These are phyloP conservation scores for Forbesichthys papilliferus DNA, from an alignment of 2,113 vertebrate species.

Conservation along the genomic window DNA sequence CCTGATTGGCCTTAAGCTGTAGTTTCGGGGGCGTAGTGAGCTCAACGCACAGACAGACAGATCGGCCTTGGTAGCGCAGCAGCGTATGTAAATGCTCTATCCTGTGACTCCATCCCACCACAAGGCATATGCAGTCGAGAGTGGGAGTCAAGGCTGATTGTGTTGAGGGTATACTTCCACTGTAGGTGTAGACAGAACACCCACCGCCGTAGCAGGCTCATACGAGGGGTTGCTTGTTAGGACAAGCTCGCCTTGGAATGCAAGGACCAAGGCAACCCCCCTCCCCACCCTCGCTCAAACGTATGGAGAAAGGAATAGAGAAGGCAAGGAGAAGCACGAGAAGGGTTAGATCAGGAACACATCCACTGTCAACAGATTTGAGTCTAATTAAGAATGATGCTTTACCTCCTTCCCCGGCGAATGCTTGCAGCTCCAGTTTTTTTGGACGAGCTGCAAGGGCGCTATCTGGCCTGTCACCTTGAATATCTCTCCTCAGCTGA, in stretches of 20 bases:
- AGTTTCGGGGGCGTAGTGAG: slow-evolving; percentile 71
- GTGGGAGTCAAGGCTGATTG: slow-evolving; percentile 75
- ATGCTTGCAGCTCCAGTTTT: slow-evolving; percentile 82
- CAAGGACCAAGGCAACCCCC: slow-evolving; percentile 50
- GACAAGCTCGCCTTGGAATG: slow-evolving; percentile 71
- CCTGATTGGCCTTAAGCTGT: slow-evolving; percentile 71
- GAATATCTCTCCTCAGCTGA: slow-evolving; percentile 82
- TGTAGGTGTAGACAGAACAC: slow-evolving; percentile 67
- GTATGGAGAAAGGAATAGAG: neutral
- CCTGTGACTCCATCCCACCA: slow-evolving; percentile 73
- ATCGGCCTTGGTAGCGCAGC: slow-evolving; percentile 66
- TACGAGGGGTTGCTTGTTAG: slow-evolving; percentile 62
- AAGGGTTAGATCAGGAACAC: slow-evolving; percentile 79
- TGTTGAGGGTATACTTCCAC: slow-evolving; percentile 65
- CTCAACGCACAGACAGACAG: slow-evolving; percentile 66
- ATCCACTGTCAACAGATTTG: slow-evolving; percentile 75
- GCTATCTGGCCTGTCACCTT: slow-evolving; percentile 85
- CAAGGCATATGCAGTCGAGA: slow-evolving; percentile 67
- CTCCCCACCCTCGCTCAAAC: neutral
- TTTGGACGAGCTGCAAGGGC: slow-evolving; percentile 88
- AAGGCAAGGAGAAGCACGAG: slow-evolving; percentile 31
- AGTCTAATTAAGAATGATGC: slow-evolving; percentile 86
- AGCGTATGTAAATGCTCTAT: slow-evolving; percentile 74
- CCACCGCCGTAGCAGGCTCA: slow-evolving; percentile 61
- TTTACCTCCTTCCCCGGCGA: slow-evolving; percentile 88